Evolutionary conservation across 2,797 vertebrate genomes (phyloP), one percentile per base, ranked within the genome.

Genomic region (Lutjanus campechanus): DNA sequence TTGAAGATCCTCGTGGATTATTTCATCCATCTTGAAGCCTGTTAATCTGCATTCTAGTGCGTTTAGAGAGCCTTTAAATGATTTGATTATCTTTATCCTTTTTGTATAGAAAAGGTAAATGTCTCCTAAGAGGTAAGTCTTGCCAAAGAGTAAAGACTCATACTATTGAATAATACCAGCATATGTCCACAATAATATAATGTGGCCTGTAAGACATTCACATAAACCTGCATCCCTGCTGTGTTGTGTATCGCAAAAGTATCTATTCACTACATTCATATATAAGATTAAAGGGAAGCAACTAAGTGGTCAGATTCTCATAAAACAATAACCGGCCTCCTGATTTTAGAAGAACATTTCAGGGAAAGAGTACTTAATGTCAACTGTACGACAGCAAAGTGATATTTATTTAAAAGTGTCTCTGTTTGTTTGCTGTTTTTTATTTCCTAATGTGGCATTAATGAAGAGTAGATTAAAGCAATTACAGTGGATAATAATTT

Each of bases 91-190:
- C 74, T 86, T 89, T 92, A 77, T 79, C 77, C 77, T 73, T 87
- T 89, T 90, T 92, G 76, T 89, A 84, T 72, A 85, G 79, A 77
- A 75, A 87, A 75, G 49, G 22, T 73, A 93, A 93, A 95, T 95
- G 93, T 96, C 95, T 96, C 95, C 95, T 90, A 89, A 93, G 94
- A 95, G 93, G 95, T 93, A 95, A 95, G 96, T 96, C 96, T 97
- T 96, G 96, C 97, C 97, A 97, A 97, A 97, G 96, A 97, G 97
- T 96, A 94, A 95, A 90, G 91, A 96, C 96, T 96, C 95, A 90
- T 94, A 82, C 53, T 80, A 83, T 79, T 59, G 68, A 91, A 81
- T 96, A 95, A 97, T 96, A 94, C 96, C 96, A 97, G 95, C 96
- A 96, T 96, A 95, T 90, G 75, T 88, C 82, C 85, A 89, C 84